Evolutionary conservation across 2,113 vertebrate genomes (phyloP).

Genomic region (Notiomystis cincta): DNA sequence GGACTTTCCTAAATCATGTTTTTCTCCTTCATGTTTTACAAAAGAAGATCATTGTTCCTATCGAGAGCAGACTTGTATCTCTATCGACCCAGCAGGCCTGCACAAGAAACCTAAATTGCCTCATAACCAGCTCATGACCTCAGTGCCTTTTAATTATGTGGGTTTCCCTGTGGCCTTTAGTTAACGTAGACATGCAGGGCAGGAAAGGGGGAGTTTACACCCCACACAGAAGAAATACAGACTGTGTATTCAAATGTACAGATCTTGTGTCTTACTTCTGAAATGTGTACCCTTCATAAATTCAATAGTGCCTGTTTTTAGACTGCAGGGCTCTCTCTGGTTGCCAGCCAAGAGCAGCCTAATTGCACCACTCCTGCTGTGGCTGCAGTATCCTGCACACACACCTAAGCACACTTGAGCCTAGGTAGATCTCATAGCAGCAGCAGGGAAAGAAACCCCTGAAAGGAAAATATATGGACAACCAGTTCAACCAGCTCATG

Average conservation of each 20-base stretch:
- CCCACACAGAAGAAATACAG: background rate
- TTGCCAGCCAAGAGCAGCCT: background rate
- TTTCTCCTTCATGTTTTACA: conserved; percentile 51
- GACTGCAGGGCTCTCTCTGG: background rate
- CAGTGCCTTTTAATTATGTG: conserved; percentile 60
- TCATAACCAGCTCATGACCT: conserved; percentile 71
- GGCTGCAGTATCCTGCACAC: background rate
- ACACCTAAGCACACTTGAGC: background rate
- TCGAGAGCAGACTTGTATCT: conserved; percentile 42
- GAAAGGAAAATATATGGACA: background rate
- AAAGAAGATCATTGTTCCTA: conserved; percentile 69
- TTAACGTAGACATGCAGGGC: background rate
- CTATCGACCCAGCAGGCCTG: conserved; percentile 59
- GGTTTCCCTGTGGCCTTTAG: conserved; percentile 45
- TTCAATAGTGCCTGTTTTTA: background rate
- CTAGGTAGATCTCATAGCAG: background rate
- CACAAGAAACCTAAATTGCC: conserved; percentile 67
- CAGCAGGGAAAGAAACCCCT: background rate
- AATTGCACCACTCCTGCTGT: background rate
- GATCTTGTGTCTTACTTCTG: background rate
- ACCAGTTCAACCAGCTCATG: background rate
- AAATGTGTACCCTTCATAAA: background rate
- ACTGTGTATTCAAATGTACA: background rate
- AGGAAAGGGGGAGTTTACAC: background rate
- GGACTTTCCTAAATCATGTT: conserved; percentile 50